Conservation (phyloP, 2,888 invertebrate species). For the Strigamia crassipes region DNA sequence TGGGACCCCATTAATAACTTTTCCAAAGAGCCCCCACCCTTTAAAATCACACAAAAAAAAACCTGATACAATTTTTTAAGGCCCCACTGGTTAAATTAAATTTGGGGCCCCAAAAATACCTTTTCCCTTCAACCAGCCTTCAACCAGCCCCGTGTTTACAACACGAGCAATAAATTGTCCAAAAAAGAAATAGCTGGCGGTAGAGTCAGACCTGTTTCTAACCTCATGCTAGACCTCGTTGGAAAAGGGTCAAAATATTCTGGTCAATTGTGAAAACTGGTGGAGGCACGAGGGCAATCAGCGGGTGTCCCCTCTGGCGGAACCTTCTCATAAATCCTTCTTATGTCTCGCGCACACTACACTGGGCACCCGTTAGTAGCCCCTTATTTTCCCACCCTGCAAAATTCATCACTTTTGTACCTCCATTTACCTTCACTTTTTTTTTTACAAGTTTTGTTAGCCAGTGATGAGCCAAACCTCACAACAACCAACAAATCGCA, state of each 20-base stretch:
- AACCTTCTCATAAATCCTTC: conserved; percentile 37
- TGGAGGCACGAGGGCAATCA: conserved; percentile 31
- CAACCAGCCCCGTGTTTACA: not conserved
- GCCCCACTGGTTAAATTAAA: too few species aligned
- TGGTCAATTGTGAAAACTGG: conserved; percentile 10
- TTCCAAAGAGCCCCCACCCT: too few species aligned
- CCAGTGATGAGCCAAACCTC: too few species aligned
- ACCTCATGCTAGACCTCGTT: not conserved
- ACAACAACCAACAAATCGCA: not conserved
- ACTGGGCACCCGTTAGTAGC: not conserved
- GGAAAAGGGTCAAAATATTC: conserved; percentile 22
- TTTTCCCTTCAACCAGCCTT: too few species aligned
- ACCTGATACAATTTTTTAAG: too few species aligned
- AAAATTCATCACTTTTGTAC: not conserved
- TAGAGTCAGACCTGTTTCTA: not conserved
- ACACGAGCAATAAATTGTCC: not conserved
- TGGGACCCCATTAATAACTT: too few species aligned
- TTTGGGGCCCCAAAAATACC: too few species aligned
- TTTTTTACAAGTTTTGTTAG: too few species aligned
- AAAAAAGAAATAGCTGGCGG: not conserved
- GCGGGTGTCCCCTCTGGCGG: conserved; percentile 31
- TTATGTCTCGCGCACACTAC: not conserved
- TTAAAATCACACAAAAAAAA: too few species aligned
- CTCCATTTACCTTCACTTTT: too few species aligned
- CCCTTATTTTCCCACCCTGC: not conserved